These are phyloP conservation scores for Litoditis marina DNA, from an alignment of 2,888 invertebrate species.

Conservation along the genomic window DNA sequence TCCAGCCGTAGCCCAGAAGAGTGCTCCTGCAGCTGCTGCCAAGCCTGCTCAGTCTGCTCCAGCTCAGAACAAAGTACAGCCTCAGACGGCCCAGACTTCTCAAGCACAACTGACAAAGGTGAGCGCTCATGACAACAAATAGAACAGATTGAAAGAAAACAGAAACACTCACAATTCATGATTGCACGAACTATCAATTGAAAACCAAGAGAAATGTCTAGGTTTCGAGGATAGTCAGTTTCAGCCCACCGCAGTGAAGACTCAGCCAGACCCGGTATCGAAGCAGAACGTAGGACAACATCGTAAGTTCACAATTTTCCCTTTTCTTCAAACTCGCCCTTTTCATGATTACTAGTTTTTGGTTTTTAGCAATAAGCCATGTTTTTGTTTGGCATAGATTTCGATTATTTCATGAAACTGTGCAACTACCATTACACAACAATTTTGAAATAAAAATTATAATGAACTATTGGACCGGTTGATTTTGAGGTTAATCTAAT, in stretches of 20 bases:
- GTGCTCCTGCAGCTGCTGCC: not conserved
- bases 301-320: slow-evolving; percentile 10
- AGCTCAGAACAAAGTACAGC: too few relatives aligned
- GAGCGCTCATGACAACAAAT: not conserved
- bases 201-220: not conserved
- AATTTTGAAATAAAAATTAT: too few relatives aligned
- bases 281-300: slow-evolving; percentile 8
- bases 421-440: too few relatives aligned
- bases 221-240: slow-evolving; percentile 17
- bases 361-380: too few relatives aligned
- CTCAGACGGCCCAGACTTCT: slow-evolving; percentile 1
- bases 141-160: not conserved
- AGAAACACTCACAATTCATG: not conserved
- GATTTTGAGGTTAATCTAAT: slow-evolving; percentile 1
- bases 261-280: too few relatives aligned
- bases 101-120: not conserved
- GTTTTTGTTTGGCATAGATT: too few relatives aligned
- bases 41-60: not conserved
- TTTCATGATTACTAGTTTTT: too few relatives aligned
- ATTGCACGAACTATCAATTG: not conserved
- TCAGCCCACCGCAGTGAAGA: slow-evolving; percentile 2
- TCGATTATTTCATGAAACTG: too few relatives aligned
- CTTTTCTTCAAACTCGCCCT: too few relatives aligned
- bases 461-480: too few relatives aligned
- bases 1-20: slow-evolving; percentile 3